Evolutionary conservation across 2,113 vertebrate genomes (phyloP).

Genomic region (Rhinogobius similis): DNA sequence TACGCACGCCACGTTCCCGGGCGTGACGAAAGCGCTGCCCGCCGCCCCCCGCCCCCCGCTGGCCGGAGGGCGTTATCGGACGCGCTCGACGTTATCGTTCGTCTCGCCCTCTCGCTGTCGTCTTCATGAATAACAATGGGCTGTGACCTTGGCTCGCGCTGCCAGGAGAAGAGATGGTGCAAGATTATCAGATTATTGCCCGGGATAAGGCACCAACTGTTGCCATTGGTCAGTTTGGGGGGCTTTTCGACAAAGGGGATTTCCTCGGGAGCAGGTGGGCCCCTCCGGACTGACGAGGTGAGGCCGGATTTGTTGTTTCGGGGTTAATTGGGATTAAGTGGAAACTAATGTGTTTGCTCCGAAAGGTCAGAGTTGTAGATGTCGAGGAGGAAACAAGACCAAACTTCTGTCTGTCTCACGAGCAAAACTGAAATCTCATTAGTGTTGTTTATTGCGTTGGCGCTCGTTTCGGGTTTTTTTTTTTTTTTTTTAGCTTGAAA

Average conservation of each 20-base stretch:
- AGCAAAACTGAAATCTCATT: background rate
- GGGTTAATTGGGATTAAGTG: constrained; percentile 45
- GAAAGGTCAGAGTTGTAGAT: background rate
- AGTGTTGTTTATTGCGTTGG: background rate
- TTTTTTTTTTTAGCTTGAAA: background rate
- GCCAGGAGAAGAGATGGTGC: constrained; percentile 33
- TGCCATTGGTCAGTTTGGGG: constrained; percentile 50
- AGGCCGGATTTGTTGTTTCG: constrained; percentile 34
- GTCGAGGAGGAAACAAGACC: background rate
- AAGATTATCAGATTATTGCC: constrained; percentile 63
- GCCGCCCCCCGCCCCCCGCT: constrained; percentile 15
- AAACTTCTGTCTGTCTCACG: background rate
- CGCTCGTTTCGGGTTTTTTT: background rate
- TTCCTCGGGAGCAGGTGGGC: background rate
- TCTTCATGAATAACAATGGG: constrained; percentile 57
- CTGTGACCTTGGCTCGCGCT: constrained; percentile 51
- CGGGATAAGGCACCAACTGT: constrained; percentile 25
- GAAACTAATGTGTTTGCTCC: constrained; percentile 24
- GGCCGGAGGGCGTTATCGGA: constrained; percentile 19
- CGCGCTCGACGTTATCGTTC: constrained; percentile 48
- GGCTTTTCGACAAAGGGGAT: constrained; percentile 15
- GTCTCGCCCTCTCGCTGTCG: constrained; percentile 41
- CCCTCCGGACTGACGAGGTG: constrained; percentile 29
- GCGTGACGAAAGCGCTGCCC: constrained; percentile 32
- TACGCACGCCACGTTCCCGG: constrained; percentile 26